Conservation (phyloP, 2,113 vertebrate genomes). For the Rhadina sibilatrix region DNA sequence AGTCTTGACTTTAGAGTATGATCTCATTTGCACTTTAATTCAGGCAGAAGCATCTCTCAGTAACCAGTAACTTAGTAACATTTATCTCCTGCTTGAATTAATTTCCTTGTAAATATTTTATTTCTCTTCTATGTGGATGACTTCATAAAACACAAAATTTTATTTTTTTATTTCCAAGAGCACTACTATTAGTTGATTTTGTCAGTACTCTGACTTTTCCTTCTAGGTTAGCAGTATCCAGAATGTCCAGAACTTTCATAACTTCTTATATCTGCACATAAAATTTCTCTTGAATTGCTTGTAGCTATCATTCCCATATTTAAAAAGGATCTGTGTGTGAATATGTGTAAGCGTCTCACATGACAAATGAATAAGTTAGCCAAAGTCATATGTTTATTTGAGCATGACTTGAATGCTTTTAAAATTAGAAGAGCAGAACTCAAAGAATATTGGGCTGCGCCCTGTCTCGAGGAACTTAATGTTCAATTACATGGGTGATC, state of each 20-base stretch:
- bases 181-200: neutral
- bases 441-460: neutral
- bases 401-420: neutral
- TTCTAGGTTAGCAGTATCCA: neutral
- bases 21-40: neutral
- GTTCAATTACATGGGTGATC: neutral
- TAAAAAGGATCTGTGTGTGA: neutral
- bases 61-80: neutral
- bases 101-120: neutral
- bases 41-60: neutral
- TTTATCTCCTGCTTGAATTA: neutral
- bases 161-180: neutral
- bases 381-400: neutral
- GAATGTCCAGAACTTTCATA: neutral
- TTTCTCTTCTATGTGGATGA: neutral
- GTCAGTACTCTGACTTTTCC: neutral
- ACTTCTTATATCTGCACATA: neutral
- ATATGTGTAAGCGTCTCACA: neutral
- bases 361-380: neutral
- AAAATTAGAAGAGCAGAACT: neutral
- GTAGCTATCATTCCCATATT: neutral
- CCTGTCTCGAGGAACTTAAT: neutral
- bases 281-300: neutral
- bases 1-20: neutral
- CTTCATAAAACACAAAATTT: neutral